Percentiles rank a stretch among this genome's conserved stretches.
Evolutionary conservation across 2,797 vertebrate species (phyloP).

Genomic region (Denticeps clupeoides): DNA sequence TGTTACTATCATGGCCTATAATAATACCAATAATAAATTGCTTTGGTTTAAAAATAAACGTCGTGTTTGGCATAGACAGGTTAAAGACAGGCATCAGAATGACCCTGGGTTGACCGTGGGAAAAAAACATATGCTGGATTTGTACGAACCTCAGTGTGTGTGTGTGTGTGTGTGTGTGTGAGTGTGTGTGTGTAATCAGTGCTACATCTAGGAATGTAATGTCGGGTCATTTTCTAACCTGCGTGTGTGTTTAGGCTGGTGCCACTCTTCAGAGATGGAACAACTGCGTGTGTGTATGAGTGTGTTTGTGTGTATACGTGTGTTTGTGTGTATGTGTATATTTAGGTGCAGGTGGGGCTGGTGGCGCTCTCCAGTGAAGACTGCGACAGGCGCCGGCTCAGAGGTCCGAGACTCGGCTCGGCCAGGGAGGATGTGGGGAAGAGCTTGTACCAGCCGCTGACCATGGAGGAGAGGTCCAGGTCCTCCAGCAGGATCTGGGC

Average conservation of each 20-base stretch:
- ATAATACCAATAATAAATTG: conserved; percentile 57
- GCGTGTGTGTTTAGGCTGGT: conserved; percentile 1
- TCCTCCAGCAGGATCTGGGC: conserved; percentile 95
- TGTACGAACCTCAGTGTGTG: neutral
- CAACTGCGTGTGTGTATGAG: no score
- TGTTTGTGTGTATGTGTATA: conserved; percentile 6
- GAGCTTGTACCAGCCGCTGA: conserved; percentile 96
- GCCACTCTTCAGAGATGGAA: conserved; percentile 8
- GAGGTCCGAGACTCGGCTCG: conserved; percentile 86
- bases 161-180: neutral
- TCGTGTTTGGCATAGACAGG: conserved; percentile 70
- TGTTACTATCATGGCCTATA: conserved; percentile 47
- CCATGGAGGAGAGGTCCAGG: conserved; percentile 78
- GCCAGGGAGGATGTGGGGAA: conserved; percentile 97
- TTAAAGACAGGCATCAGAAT: conserved; percentile 49
- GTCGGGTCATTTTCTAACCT: no score
- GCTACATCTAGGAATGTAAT: no score
- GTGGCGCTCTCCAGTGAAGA: conserved; percentile 96
- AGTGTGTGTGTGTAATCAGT: neutral
- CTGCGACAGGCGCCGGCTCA: conserved; percentile 91
- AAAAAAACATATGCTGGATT: conserved; percentile 9
- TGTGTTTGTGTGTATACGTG: conserved; percentile 1
- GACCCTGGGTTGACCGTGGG: conserved; percentile 38
- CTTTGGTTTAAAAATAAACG: conserved; percentile 76
- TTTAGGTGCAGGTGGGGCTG: conserved; percentile 89